Base-by-base conservation (phyloP, 1,140 invertebrate species). In the Achatina immaculata region DNA sequence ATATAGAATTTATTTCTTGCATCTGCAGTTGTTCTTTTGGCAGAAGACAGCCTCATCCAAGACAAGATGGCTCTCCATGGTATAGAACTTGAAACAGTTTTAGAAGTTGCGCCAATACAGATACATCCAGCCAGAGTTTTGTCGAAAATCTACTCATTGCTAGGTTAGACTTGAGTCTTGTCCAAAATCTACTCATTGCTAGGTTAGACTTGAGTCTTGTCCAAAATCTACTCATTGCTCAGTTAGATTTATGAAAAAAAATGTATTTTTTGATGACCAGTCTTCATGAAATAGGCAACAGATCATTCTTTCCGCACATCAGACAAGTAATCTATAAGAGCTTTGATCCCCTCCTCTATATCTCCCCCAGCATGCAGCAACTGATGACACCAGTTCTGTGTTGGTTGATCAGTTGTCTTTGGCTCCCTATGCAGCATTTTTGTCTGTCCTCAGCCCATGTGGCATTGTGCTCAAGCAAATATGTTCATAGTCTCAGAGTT, bases 161-260 rank as follows among this genome's bases (percentile, higher is more conserved):
- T 99, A 90, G 97, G 96, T 96, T 93, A 88, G 83, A 85, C 19
- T 9, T n/a, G 96, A 90, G 96, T 99, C 21, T 93, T 99, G 0
- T 97, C 96, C 88, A 95, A 99, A 92, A 93, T 99, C 24, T 99
- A 99, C 88, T 97, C 97, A 40, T 96, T 98, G 92, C 93, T 99
- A 90, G 97, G 96, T 96, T 93, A 88, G 83, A 85, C 19, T 9
- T n/a, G 96, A 90, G 96, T 99, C 21, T 93, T 99, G 0, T 97
- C 96, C 88, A 95, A 99, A 92, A 93, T 99, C 24, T 99, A 99
- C 88, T 97, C 97, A 40, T 96, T 98, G 92, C 93, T 99, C 90
- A 97, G 96, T 96, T 93, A 88, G 83, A 85, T 16, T 9, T n/a
- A n/a, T n/a, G n/a, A n/a, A n/a, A 31, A 55, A 76, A n/a, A n/a